Base-by-base conservation (phyloP, 37 sponge, comb jelly and placozoan genomes). In the Halichondria panicea region DNA sequence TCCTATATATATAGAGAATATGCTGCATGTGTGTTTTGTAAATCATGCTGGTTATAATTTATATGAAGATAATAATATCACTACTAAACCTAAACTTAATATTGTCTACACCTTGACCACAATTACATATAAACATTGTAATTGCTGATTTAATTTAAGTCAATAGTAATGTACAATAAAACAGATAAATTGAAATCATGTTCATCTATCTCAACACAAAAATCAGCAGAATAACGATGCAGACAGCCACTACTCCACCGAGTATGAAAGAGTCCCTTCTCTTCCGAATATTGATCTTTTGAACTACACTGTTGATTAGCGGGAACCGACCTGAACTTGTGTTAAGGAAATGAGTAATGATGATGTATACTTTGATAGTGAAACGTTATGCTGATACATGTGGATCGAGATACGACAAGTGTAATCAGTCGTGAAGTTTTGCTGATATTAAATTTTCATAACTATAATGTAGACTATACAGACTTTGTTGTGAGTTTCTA, bases 211-310 rank as follows among this genome's bases (percentile, higher is more conserved):
- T 80, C 57, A 96, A 83, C 8, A 75, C 75, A 24, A 93, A 80
- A 46, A 96, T 36, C 25, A 99, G 62, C 24, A 99, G 75, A 24
- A 95, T 83, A 43, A 99, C 90, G 24, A 99, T 27, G 74, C 99
- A 96, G 24, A 91, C 92, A 63, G 99, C 92, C 33, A 99, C 88
- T 8, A 99, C 99, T 45, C 89, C 89, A 12, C 96, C 99, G 2
- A 99, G 73, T 36, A 99, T 96, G 36, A 99, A 83, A 8, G 94
- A 84, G 76, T 99, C 96, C 55, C 93, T 88, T 45, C 94, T 62
- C 56, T 88, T 91, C 12, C 93, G 77, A 4, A 99, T 37, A 54
- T 95, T 91, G 41, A 99, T 96, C 78, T 91, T 91, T 71, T 96
- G 92, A 1, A 93, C 92, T 24, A 99, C 75, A 71, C 94, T 91